Conservation (phyloP, 2,113 vertebrate species). For the Numida meleagris region DNA sequence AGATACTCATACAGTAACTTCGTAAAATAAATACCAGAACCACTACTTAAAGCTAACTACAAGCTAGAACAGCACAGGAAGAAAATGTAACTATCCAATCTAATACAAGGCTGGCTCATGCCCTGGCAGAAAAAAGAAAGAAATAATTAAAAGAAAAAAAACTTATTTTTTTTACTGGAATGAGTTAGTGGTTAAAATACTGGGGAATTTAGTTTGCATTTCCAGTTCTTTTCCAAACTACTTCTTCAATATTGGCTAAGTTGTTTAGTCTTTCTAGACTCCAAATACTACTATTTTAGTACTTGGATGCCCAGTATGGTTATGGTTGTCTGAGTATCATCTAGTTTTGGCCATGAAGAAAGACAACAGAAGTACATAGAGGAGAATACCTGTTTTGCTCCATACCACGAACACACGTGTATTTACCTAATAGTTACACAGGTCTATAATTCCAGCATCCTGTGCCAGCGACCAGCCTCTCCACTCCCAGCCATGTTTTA, state of each 20-base stretch:
- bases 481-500: neutral
- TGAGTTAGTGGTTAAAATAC: neutral
- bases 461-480: neutral
- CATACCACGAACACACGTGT: neutral
- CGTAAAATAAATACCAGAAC: neutral
- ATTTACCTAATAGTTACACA: fast-evolving
- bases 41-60: neutral
- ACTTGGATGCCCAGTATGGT: neutral
- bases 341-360: neutral
- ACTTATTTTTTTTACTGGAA: neutral
- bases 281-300: neutral
- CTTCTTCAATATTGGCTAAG: neutral
- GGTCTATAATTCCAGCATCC: neutral
- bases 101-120: neutral
- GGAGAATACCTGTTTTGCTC: neutral
- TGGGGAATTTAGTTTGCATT: neutral
- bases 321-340: neutral
- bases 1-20: neutral
- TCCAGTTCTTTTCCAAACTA: neutral
- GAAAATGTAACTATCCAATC: neutral
- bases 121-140: neutral
- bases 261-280: neutral
- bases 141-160: neutral
- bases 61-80: neutral
- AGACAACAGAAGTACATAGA: neutral